phyloP scores from a whole-genome alignment of 2,888 invertebrate species.

The Lochmaea crataegi region DNA sequence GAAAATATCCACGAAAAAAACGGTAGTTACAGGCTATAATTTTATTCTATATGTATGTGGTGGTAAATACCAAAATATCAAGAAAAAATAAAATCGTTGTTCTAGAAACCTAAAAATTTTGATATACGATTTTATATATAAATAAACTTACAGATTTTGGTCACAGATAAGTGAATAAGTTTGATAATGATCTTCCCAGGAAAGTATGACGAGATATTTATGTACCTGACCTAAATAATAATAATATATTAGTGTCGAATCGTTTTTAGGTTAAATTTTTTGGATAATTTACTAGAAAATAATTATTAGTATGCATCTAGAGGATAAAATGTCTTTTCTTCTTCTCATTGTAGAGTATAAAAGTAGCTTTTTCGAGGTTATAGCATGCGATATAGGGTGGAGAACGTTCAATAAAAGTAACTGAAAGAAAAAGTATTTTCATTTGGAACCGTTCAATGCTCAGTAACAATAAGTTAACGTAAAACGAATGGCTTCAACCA shows the following conservation, averaged over 20 bases:
- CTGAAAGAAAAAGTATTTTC: no score
- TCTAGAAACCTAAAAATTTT: not conserved
- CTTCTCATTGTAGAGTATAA: no score
- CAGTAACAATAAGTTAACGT: no score
- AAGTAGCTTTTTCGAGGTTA: no score
- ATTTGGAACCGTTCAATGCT: no score
- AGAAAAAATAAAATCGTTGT: not conserved
- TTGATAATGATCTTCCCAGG: slow-evolving; percentile 15
- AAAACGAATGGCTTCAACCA: no score
- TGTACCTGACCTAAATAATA: slow-evolving; percentile 14
- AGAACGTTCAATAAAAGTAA: no score
- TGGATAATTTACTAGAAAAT: no score
- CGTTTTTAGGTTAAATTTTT: not conserved
- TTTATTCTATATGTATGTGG: not conserved
- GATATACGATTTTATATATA: not conserved
- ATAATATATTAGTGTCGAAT: not conserved
- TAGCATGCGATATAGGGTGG: no score
- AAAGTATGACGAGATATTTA: slow-evolving; percentile 30
- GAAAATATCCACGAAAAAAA: not conserved
- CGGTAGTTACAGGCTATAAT: not conserved
- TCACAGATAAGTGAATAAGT: not conserved
- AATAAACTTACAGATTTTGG: not conserved
- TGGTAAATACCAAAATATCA: not conserved
- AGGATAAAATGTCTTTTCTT: no score
- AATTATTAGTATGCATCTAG: not conserved